Conservation (phyloP, 2,797 vertebrate species). For the Bucorvus abyssinicus region DNA sequence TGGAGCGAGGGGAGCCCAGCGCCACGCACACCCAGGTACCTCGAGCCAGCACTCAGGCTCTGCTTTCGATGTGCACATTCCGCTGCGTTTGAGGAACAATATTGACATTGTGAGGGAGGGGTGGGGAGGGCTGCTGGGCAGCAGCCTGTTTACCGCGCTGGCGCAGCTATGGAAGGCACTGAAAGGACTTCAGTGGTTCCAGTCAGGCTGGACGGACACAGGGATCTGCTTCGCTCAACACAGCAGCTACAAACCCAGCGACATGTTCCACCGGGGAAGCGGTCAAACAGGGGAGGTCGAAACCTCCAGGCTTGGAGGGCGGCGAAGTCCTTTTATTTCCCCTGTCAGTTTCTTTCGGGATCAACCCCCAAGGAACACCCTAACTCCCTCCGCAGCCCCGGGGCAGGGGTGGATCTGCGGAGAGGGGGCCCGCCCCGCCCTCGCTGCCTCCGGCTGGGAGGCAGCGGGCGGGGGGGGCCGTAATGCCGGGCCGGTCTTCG, state of each 20-base stretch:
- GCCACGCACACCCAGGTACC: not conserved
- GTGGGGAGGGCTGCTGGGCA: not conserved
- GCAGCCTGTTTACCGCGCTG: not conserved
- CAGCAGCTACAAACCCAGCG: not conserved
- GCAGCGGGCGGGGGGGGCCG: slow-evolving; percentile 73
- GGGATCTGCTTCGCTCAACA: too few relatives aligned
- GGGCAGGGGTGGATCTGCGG: not conserved
- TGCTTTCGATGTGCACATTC: not conserved
- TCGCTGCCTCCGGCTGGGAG: too few relatives aligned
- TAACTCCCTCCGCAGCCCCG: too few relatives aligned
- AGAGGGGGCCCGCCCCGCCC: too few relatives aligned
- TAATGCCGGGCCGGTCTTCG: too few relatives aligned
- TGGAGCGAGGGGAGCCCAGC: too few relatives aligned
- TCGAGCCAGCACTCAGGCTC: not conserved
- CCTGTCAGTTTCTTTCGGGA: not conserved
- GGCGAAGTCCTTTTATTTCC: not conserved
- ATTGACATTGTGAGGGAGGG: not conserved
- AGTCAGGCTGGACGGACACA: not conserved
- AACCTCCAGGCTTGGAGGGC: not conserved
- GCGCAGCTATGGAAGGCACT: not conserved
- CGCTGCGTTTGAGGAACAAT: not conserved
- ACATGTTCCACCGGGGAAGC: not conserved
- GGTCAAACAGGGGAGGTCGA: not conserved
- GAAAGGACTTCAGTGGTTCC: not conserved
- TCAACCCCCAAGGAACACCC: not conserved